phyloP scores from a whole-genome alignment of 35 echinoderm and acorn worm genomes.

The Heliocidaris erythrogramma region DNA sequence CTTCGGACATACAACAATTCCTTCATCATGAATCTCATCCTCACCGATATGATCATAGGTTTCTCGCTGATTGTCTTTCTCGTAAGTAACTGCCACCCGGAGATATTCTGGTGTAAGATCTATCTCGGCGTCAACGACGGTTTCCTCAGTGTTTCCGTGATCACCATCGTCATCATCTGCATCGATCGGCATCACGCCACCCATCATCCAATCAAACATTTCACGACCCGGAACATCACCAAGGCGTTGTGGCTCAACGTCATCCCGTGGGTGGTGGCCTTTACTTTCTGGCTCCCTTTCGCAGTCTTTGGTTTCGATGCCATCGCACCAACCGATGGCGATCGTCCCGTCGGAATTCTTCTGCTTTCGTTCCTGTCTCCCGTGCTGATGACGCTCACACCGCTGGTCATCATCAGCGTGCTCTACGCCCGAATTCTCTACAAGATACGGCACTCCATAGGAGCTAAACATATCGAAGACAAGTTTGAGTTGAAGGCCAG shows the following conservation, averaged over 20 bases:
- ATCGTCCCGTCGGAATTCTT: background rate
- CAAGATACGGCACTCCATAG: background rate
- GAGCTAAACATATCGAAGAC: background rate
- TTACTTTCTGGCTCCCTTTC: background rate
- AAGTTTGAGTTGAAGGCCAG: background rate
- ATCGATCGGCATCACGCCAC: background rate
- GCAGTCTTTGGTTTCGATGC: background rate
- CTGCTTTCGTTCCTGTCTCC: background rate
- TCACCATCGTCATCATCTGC: constrained; percentile 24
- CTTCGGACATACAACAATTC: constrained; percentile 16
- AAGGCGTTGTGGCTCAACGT: background rate
- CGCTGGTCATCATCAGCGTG: background rate
- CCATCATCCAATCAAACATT: constrained; percentile 2
- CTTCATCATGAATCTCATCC: constrained; percentile 9
- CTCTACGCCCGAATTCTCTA: background rate
- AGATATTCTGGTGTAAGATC: background rate
- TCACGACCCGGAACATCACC: background rate
- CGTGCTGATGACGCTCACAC: background rate
- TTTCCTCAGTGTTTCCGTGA: background rate
- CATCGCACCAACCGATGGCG: background rate
- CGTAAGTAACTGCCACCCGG: background rate
- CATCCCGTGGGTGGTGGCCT: background rate
- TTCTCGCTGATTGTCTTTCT: background rate
- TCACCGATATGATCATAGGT: background rate
- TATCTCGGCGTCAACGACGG: background rate